Base-by-base conservation (phyloP, 2,113 vertebrate species). In the Centropus bengalensis region DNA sequence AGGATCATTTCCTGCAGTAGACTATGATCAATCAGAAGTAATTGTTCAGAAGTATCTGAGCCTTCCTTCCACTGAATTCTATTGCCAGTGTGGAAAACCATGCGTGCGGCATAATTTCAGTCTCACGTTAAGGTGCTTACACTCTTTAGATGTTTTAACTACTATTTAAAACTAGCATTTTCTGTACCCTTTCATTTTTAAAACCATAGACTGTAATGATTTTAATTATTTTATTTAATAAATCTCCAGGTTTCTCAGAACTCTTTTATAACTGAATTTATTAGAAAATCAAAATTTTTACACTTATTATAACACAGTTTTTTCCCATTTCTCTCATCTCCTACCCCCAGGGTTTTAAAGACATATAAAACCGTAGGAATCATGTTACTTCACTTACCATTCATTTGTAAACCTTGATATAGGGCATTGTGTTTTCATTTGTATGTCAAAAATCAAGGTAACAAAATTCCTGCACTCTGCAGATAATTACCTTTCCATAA, bases 261-360 rank as follows among this genome's bases (percentile, higher is more conserved):
- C 9, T n/a, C 10, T 82, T 74, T 69, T 38, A 14, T 12, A 47
- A 24, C 8, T 19, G 5, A 4, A 36, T 47, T 60, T 51, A 55
- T n/a, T 66, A 30, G 16, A 38, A 78, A 87, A 71, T 6, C 58
- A 63, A 21, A 70, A 63, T 63, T 42, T 75, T 45, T 55, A 42
- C 1, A 9, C 8, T 66, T 64, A 28, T 30, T 47, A 49, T 18
- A 76, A 68, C 5, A 55, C 24, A 44, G 1, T 2, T 23, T 30
- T 60, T 56, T 9, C 0, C 33, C 9, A 0, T 18, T 79, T 0
- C 2, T 88, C 15, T 36, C 17, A 40, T 47, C n/a, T 76, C 6
- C 51, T 64, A 33, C 16, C 3, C 4, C 6, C 8, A 38, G 12
- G 9, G 6, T 75, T 70, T 84, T 44, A 51, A 84, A 78, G 33